Conservation (phyloP, 2,888 invertebrate genomes). For the Molanna angustata region DNA sequence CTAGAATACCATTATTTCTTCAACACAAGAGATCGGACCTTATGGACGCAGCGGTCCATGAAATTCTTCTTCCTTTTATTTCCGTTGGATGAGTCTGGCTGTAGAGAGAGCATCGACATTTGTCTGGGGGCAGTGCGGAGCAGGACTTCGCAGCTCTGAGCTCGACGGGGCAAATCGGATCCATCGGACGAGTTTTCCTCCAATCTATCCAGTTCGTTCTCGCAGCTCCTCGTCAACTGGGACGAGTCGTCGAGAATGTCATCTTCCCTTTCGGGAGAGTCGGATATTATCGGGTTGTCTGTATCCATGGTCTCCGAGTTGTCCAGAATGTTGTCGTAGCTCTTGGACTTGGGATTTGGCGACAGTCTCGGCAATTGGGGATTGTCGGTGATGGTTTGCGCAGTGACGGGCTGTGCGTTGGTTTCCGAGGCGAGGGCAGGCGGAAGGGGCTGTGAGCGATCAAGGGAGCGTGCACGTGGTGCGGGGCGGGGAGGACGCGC, state of each 20-base stretch:
- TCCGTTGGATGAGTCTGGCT: constrained; percentile 56
- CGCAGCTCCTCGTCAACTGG: constrained; percentile 32
- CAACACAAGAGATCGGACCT: constrained; percentile 72
- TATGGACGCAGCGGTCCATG: constrained; percentile 81
- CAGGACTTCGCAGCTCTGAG: constrained; percentile 63
- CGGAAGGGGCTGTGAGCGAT: too few species aligned
- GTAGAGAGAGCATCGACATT: constrained; percentile 56
- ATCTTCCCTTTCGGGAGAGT: constrained; percentile 8
- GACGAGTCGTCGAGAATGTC: not conserved
- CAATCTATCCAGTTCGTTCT: constrained; percentile 41
- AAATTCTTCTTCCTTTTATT: constrained; percentile 74
- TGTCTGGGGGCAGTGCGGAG: constrained; percentile 52
- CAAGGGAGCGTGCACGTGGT: constrained; percentile 40
- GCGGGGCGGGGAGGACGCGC: constrained; percentile 42
- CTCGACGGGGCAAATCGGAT: constrained; percentile 44
- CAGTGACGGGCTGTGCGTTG: constrained; percentile 37
- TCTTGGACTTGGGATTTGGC: constrained; percentile 39
- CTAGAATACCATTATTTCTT: constrained; percentile 33
- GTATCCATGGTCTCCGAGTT: constrained; percentile 22
- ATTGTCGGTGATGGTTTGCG: constrained; percentile 44
- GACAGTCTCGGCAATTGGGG: constrained; percentile 42
- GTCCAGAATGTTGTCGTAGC: constrained; percentile 40
- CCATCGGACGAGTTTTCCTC: constrained; percentile 39
- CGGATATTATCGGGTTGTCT: not conserved
- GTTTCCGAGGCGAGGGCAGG: constrained; percentile 41